Conservation (phyloP, 2,113 vertebrate genomes). For the Heliornis fulica region DNA sequence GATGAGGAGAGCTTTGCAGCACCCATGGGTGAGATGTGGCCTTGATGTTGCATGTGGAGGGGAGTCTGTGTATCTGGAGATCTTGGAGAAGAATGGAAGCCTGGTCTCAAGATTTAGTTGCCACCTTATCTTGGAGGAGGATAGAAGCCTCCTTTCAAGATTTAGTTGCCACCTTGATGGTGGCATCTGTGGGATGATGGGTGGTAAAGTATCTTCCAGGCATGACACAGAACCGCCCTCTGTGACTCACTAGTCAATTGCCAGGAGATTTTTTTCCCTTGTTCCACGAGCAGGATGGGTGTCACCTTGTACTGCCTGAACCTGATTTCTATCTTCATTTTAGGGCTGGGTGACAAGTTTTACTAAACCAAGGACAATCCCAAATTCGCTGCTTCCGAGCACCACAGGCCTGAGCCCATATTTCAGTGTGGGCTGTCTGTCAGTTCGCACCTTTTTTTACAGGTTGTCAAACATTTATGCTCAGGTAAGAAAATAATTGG, state of each 20-base stretch:
- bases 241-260: neutral
- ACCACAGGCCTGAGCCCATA: conserved; percentile 92
- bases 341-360: conserved; percentile 93
- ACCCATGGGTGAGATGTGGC: neutral
- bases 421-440: conserved; percentile 90
- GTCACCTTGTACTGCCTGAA: neutral
- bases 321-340: neutral
- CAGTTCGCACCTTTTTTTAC: conserved; percentile 90
- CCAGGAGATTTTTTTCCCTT: neutral
- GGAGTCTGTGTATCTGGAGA: neutral
- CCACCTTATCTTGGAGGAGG: neutral
- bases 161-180: neutral
- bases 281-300: neutral
- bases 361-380: conserved; percentile 86
- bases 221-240: neutral
- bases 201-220: neutral
- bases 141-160: neutral
- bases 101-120: neutral
- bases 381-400: conserved; percentile 90
- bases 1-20: neutral
- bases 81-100: neutral
- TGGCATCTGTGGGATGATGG: neutral
- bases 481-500: conserved; percentile 82
- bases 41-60: neutral
- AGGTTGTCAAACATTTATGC: conserved; percentile 89